A percentile compares a stretch with the other conserved stretches of the same genome.
Evolutionary conservation across 2,888 invertebrate genomes (phyloP).

Genomic region (Dynastes tityus): DNA sequence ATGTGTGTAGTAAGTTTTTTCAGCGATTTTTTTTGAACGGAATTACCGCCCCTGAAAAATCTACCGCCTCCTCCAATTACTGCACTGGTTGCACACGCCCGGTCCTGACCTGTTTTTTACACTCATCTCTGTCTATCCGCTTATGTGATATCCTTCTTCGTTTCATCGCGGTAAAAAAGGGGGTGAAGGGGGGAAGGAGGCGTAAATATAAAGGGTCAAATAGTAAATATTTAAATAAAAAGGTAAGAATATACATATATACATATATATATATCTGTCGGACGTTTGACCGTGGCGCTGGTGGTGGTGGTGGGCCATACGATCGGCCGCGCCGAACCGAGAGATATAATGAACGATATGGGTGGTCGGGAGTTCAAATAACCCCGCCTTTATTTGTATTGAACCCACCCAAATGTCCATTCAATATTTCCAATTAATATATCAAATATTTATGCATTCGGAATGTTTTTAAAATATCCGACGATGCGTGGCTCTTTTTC

Average conservation of each 20-base stretch:
- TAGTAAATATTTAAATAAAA: slow-evolving; percentile 53
- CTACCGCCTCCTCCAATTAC: no score
- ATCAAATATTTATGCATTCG: slow-evolving; percentile 61
- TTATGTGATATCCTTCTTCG: background rate
- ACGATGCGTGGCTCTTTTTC: slow-evolving; percentile 15
- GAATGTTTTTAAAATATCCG: slow-evolving; percentile 44
- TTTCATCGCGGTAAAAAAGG: background rate
- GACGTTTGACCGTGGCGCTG: slow-evolving; percentile 5
- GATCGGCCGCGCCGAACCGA: slow-evolving; percentile 10
- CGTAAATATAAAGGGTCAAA: slow-evolving; percentile 49
- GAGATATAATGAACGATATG: slow-evolving; percentile 60
- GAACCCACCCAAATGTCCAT: slow-evolving; percentile 64
- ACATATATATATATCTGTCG: slow-evolving; percentile 11
- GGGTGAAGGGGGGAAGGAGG: background rate
- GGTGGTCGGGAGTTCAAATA: slow-evolving; percentile 65
- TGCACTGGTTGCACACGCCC: background rate
- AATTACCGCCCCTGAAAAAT: no score
- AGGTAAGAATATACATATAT: slow-evolving; percentile 42
- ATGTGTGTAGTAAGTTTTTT: no score
- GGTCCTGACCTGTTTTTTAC: background rate
- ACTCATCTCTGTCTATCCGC: background rate
- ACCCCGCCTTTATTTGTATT: slow-evolving; percentile 66
- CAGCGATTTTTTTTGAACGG: no score
- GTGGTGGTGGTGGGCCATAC: background rate
- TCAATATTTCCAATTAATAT: slow-evolving; percentile 64